Percentiles rank a stretch among this genome's conserved stretches.
These are phyloP conservation scores for Formica aserva DNA, from an alignment of 2,888 invertebrate species.

Conservation along the genomic window DNA sequence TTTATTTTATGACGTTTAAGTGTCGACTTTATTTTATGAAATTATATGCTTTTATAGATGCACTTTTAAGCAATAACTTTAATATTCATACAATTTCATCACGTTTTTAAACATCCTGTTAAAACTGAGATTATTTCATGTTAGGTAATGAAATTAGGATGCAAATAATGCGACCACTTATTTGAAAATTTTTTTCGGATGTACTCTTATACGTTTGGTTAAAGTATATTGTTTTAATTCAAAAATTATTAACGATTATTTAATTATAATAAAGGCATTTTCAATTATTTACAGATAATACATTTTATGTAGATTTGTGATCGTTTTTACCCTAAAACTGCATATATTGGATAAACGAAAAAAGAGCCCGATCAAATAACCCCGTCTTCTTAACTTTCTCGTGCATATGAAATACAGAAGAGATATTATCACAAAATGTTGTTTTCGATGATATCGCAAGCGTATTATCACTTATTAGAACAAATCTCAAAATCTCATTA, in stretches of 20 bases:
- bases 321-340: background rate
- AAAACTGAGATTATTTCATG: background rate
- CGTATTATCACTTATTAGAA: constrained; percentile 8
- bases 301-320: background rate
- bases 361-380: constrained; percentile 32
- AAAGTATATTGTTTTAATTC: constrained; percentile 45
- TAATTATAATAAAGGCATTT: constrained; percentile 20
- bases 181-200: constrained; percentile 3
- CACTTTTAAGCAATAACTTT: constrained; percentile 21
- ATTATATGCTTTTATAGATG: constrained; percentile 10
- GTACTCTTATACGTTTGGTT: constrained; percentile 14
- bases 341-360: constrained; percentile 9
- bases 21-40: constrained; percentile 11
- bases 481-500: constrained; percentile 32
- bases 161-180: constrained; percentile 3
- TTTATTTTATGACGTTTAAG: background rate
- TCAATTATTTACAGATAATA: constrained; percentile 19
- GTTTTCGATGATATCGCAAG: constrained; percentile 17
- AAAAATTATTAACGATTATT: constrained; percentile 41
- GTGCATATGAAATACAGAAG: constrained; percentile 10
- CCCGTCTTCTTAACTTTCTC: constrained; percentile 13
- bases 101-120: background rate
- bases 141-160: constrained; percentile 2
- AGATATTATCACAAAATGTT: constrained; percentile 34
- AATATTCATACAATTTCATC: constrained; percentile 20